Evolutionary conservation across 2,797 vertebrate genomes (phyloP).

Genomic region (Onychomys arenicola): DNA sequence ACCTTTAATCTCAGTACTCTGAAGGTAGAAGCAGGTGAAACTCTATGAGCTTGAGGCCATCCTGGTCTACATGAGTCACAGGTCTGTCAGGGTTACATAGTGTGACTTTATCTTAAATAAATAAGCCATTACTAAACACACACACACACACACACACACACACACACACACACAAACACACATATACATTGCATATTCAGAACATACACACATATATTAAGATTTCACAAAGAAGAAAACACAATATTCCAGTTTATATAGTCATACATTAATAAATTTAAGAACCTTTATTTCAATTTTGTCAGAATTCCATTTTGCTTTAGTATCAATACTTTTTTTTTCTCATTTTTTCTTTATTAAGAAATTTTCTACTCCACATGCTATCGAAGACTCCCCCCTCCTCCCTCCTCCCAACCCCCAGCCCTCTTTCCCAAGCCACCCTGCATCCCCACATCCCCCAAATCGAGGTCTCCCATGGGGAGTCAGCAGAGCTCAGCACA

Average conservation of each 20-base stretch:
- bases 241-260: neutral
- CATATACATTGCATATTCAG: neutral
- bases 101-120: neutral
- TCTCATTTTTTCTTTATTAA: no score
- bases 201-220: neutral
- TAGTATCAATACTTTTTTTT: constrained; percentile 4
- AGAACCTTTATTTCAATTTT: neutral
- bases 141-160: no score
- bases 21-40: neutral
- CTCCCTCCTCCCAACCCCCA: no score
- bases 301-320: neutral
- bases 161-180: no score
- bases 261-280: neutral
- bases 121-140: neutral
- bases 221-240: neutral
- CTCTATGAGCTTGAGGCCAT: neutral
- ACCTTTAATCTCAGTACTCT: neutral
- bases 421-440: no score
- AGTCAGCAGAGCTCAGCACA: no score
- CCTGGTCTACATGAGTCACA: no score
- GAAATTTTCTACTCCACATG: no score
- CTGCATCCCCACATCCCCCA: no score
- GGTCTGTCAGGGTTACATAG: neutral
- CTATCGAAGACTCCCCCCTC: no score
- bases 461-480: no score